phyloP scores from a whole-genome alignment of 2,888 invertebrate species.

The Incurvaria masculella region DNA sequence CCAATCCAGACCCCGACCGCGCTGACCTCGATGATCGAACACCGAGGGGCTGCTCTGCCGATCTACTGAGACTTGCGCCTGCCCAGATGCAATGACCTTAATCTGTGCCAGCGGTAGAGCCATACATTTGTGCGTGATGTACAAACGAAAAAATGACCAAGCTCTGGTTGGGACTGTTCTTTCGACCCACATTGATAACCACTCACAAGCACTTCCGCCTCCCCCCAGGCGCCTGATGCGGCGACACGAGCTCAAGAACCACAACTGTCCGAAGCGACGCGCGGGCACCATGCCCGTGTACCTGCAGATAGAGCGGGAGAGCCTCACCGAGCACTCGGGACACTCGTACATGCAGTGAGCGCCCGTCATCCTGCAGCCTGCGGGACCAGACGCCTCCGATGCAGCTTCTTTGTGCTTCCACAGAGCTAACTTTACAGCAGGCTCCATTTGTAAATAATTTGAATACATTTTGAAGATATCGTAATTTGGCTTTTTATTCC shows the following conservation, averaged over 20 bases:
- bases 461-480: neutral
- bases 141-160: too few species aligned
- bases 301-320: neutral
- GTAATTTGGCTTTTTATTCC: too few species aligned
- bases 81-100: too few species aligned
- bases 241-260: conserved; percentile 23
- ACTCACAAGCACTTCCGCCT: too few species aligned
- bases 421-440: neutral
- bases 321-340: neutral
- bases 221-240: conserved; percentile 25
- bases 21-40: too few species aligned
- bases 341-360: neutral
- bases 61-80: too few species aligned
- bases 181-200: too few species aligned
- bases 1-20: too few species aligned
- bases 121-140: too few species aligned
- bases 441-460: neutral
- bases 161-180: too few species aligned
- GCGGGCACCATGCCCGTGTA: conserved; percentile 1
- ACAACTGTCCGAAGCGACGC: conserved; percentile 21
- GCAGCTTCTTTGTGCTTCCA: neutral
- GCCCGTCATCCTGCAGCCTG: neutral
- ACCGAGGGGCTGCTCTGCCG: too few species aligned
- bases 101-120: too few species aligned
- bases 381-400: neutral